Base-by-base conservation (phyloP, 2,888 invertebrate species). In the Diogma glabrata region DNA sequence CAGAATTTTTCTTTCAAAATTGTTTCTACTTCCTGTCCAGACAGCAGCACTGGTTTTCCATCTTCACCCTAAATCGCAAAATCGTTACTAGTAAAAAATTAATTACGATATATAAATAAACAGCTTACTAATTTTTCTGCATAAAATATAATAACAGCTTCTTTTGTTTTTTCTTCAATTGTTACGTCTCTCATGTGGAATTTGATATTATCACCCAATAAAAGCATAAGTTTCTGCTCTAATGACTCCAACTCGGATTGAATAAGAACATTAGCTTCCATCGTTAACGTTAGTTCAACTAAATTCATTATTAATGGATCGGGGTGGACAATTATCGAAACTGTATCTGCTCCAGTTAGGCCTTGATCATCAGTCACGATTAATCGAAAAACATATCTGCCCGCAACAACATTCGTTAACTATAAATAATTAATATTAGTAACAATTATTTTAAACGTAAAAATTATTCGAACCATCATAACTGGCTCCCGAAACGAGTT, bases 341-440 rank as follows among this genome's bases (percentile, higher is more conserved):
- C 89, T 0, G 85, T 83, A 65, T 94, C 92, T 14, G 82, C 81
- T 58, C 80, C 82, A 1, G 81, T 81, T 51, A 88, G 74, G 0
- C 94, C 94, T 66, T 94, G 92, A 57, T 87, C 88, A 67, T 95
- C 95, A 36, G 77, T 84, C 2, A 95, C 93, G n/a, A 84, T 86
- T 52, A 95, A 71, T 61, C 84, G 85, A 64, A 93, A 94, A 3
- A 90, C 80, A 65, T 94, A 95, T 56, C 85, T 79, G 0, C 94
- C 95, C 3, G 86, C 81, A 47, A 89, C 84, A 50, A 93, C 75
- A 66, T 90, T 84, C n/a, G 87, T 81, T 26, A 90, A 67, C 84
- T 85, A 63, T 14, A 66, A 57, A 16, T 17, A 24, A 43, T 47
- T 5, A 50, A 33, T 22, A 47, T 51, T 45, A 48, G 19, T n/a